These are phyloP conservation scores for Notarius lentiginosus DNA, from an alignment of 2,113 vertebrate genomes.

Conservation along the genomic window DNA sequence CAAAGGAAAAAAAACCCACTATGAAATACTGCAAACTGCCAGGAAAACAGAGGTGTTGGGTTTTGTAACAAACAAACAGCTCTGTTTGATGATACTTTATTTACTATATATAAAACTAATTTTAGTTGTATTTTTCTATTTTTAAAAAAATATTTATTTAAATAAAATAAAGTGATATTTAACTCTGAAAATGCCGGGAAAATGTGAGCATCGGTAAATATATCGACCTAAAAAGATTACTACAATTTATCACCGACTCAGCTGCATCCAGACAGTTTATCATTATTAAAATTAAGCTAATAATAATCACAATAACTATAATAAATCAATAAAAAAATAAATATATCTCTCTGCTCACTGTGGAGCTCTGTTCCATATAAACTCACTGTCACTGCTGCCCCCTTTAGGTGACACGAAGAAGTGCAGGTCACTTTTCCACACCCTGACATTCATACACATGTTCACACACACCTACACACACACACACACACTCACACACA, in stretches of 20 bases:
- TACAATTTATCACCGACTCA: not conserved
- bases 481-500: not conserved
- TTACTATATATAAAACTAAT: not conserved
- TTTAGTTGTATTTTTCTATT: not conserved
- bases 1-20: not conserved
- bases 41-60: no score
- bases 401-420: slow-evolving; percentile 50
- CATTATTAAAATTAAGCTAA: not conserved
- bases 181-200: not conserved
- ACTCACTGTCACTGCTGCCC: slow-evolving; percentile 38
- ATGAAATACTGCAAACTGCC: no score
- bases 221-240: not conserved
- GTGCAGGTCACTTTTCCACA: slow-evolving; percentile 23
- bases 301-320: not conserved
- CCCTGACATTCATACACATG: not conserved
- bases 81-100: not conserved
- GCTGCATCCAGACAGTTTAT: not conserved
- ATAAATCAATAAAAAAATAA: not conserved
- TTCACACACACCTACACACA: not conserved
- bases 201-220: not conserved
- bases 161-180: not conserved
- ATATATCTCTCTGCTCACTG: not conserved
- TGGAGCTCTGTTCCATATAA: not conserved
- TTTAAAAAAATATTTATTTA: not conserved
- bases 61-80: not conserved